Evolutionary conservation across 2,888 invertebrate genomes (phyloP).

Genomic region (Petrolisthes cinctipes): DNA sequence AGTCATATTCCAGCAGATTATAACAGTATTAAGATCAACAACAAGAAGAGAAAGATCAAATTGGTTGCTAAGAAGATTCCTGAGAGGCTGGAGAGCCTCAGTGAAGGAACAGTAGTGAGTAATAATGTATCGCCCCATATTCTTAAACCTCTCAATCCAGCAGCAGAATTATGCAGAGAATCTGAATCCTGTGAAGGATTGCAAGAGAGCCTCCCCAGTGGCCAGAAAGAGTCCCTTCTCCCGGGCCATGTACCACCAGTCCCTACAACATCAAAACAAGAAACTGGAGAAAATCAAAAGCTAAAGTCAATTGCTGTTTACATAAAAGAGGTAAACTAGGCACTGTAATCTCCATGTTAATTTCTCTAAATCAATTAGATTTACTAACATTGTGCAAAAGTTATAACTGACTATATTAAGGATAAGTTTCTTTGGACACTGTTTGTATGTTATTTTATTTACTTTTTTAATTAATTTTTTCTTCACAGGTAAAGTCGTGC

Average conservation of each 20-base stretch:
- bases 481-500: slow-evolving; percentile 41
- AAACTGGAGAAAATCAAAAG: slow-evolving; percentile 18
- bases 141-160: neutral
- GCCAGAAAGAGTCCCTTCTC: neutral
- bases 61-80: slow-evolving; percentile 27
- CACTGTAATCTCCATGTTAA: neutral
- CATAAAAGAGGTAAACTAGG: slow-evolving; percentile 42
- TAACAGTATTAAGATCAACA: slow-evolving; percentile 24
- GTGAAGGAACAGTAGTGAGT: neutral
- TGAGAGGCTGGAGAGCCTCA: neutral
- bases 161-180: neutral
- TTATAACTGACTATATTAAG: neutral
- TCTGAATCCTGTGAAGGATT: neutral
- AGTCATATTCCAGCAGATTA: slow-evolving; percentile 18
- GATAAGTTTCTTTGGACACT: too few species aligned
- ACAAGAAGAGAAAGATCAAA: slow-evolving; percentile 43
- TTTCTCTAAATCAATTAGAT: neutral
- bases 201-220: neutral
- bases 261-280: neutral
- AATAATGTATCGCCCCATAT: neutral
- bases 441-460: neutral
- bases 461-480: neutral
- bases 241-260: neutral
- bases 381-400: neutral
- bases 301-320: slow-evolving; percentile 32